phyloP scores from a whole-genome alignment of 2,888 invertebrate genomes.

The Pterostichus niger region DNA sequence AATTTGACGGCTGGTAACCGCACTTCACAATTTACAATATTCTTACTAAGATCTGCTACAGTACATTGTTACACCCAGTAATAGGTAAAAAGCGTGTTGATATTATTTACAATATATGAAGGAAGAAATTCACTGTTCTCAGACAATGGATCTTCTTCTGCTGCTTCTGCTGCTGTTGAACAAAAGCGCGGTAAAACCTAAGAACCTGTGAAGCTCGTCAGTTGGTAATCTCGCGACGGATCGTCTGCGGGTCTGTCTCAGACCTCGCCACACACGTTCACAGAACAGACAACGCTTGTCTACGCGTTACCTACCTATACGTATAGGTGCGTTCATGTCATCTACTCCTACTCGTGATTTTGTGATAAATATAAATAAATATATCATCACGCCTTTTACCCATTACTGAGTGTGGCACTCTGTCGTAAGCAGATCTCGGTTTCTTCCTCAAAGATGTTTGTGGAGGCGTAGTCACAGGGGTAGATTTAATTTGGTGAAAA shows the following conservation, averaged over 20 bases:
- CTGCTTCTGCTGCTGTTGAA: neutral
- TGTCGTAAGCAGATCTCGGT: no score
- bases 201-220: neutral
- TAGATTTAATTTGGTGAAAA: no score
- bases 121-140: neutral
- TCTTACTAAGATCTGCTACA: no score
- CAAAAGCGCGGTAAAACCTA: neutral
- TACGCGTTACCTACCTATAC: neutral
- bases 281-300: neutral
- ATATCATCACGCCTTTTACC: no score
- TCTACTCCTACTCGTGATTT: neutral
- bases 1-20: neutral
- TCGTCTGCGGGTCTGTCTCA: neutral
- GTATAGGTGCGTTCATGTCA: neutral
- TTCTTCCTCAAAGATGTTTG: no score
- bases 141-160: slow-evolving; percentile 8
- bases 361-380: no score
- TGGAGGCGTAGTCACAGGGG: no score
- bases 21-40: neutral
- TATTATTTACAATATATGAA: neutral
- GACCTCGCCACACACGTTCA: neutral
- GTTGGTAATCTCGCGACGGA: slow-evolving; percentile 5
- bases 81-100: no score
- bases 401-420: no score
- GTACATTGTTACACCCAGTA: no score